Conservation (phyloP, 2,797 vertebrate genomes). For the Protonibea diacanthus region DNA sequence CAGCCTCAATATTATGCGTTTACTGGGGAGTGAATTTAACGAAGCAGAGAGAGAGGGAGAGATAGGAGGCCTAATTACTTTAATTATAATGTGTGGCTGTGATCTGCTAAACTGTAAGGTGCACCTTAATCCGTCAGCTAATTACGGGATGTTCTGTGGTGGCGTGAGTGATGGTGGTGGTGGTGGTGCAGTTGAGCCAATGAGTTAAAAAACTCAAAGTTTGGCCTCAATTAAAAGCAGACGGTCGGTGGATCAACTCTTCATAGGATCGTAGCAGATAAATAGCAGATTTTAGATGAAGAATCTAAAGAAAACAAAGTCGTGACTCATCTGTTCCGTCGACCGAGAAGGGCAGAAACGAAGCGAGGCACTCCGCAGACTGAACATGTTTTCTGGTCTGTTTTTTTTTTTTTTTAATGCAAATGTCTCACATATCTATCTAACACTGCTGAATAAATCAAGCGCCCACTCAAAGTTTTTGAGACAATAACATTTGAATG, state of each 20-base stretch:
- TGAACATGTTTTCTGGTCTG: neutral
- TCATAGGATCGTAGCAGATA: slow-evolving; percentile 15
- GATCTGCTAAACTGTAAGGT: slow-evolving; percentile 81
- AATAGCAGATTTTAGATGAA: slow-evolving; percentile 35
- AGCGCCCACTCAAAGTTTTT: slow-evolving; percentile 9
- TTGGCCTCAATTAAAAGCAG: slow-evolving; percentile 57
- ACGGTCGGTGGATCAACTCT: slow-evolving; percentile 32
- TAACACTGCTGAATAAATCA: slow-evolving; percentile 48
- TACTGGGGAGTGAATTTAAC: slow-evolving; percentile 55
- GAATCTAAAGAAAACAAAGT: slow-evolving; percentile 4
- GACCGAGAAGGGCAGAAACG: neutral
- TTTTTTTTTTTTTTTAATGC: slow-evolving; percentile 44
- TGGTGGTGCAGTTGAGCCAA: slow-evolving; percentile 4
- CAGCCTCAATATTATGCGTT: slow-evolving; percentile 55
- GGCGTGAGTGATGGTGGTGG: slow-evolving; percentile 10
- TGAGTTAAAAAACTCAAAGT: slow-evolving; percentile 45
- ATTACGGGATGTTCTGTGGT: slow-evolving; percentile 71
- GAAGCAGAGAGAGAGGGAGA: slow-evolving; percentile 53
- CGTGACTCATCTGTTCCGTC: slow-evolving; percentile 10
- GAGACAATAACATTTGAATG: slow-evolving; percentile 16
- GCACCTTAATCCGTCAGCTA: slow-evolving; percentile 79
- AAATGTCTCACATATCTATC: slow-evolving; percentile 16
- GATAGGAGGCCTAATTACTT: slow-evolving; percentile 79
- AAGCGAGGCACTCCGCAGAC: slow-evolving; percentile 7
- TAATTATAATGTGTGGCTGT: slow-evolving; percentile 79